These are phyloP conservation scores for Trichechus manatus DNA, from an alignment of 2,113 vertebrate genomes.

Conservation along the genomic window DNA sequence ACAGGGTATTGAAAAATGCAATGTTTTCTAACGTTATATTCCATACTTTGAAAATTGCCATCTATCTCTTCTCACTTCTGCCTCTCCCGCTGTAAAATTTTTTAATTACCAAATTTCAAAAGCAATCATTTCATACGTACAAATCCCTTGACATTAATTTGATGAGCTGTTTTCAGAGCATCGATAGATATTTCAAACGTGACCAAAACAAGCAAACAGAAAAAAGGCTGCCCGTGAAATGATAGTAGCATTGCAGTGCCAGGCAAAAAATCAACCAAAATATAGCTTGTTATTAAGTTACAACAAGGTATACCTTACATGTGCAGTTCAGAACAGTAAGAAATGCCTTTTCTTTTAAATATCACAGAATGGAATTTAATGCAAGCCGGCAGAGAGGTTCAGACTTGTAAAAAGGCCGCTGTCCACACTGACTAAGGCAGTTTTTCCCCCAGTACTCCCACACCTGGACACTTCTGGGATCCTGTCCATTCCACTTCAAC, in stretches of 20 bases:
- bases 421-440: background rate
- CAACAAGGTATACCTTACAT: background rate
- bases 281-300: slow-evolving; percentile 14
- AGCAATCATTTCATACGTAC: background rate
- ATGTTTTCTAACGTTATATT: background rate
- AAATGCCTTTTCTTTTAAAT: background rate
- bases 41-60: background rate
- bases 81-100: background rate
- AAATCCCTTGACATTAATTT: slow-evolving; percentile 28
- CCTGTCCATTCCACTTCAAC: background rate
- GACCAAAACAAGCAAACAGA: background rate
- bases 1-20: background rate
- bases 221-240: background rate
- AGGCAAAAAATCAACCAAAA: background rate
- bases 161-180: background rate
- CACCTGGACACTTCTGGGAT: background rate
- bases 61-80: background rate
- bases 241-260: background rate
- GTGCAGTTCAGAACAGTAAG: background rate
- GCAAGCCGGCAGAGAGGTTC: background rate
- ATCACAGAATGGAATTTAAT: background rate
- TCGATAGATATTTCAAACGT: background rate
- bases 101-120: background rate
- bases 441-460: no score
- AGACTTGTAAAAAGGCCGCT: background rate